Evolutionary conservation across 30 jellyfish, hydroid and myxozoan genomes (phyloP).

Genomic region (Aurelia aurita complex sp. Pacific): DNA sequence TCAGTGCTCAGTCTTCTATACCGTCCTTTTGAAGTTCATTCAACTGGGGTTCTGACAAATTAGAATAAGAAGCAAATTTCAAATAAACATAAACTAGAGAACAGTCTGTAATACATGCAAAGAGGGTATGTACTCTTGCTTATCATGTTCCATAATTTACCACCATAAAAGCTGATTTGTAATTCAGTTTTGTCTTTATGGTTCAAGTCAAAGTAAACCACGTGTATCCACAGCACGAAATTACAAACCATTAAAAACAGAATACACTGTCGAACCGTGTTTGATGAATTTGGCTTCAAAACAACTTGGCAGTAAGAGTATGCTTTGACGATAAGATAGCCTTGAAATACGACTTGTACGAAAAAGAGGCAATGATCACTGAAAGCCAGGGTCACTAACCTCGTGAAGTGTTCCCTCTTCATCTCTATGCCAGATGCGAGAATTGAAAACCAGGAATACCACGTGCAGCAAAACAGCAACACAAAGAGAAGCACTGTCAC

Average conservation of each 20-base stretch:
- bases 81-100: slow-evolving; percentile 54
- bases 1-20: no score
- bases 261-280: slow-evolving; percentile 64
- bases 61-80: slow-evolving; percentile 60
- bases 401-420: slow-evolving; percentile 2
- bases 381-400: slow-evolving; percentile 32
- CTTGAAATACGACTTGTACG: slow-evolving; percentile 47
- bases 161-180: slow-evolving; percentile 59
- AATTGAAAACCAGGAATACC: slow-evolving; percentile 68
- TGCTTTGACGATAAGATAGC: slow-evolving; percentile 57
- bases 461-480: slow-evolving; percentile 63
- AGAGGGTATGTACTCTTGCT: slow-evolving; percentile 64
- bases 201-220: slow-evolving; percentile 54
- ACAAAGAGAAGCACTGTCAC: slow-evolving; percentile 51
- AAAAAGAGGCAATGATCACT: slow-evolving; percentile 40
- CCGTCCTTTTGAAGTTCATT: no score
- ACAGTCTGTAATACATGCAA: slow-evolving; percentile 66
- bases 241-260: slow-evolving; percentile 66
- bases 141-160: slow-evolving; percentile 38
- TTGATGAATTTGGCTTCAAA: slow-evolving; percentile 53
- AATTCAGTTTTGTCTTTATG: slow-evolving; percentile 57
- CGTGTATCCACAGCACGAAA: slow-evolving; percentile 68
- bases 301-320: slow-evolving; percentile 65
- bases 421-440: slow-evolving; percentile 42
- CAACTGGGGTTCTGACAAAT: no score